Conservation (phyloP, 2,113 vertebrate genomes). For the Forbesichthys papilliferus region DNA sequence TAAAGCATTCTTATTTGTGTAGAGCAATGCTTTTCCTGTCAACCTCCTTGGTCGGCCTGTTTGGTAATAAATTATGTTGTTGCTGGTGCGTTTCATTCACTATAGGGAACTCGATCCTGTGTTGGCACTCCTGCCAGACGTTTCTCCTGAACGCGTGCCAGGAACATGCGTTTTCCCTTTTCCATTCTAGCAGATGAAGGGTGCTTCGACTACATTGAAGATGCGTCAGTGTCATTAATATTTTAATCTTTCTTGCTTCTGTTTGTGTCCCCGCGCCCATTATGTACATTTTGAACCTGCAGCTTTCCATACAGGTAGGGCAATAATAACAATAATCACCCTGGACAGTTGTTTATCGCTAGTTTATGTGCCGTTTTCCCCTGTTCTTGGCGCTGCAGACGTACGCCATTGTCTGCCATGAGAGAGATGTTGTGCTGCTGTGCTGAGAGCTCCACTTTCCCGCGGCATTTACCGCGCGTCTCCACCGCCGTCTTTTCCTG, state of each 20-base stretch:
- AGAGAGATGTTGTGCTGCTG: constrained; percentile 31
- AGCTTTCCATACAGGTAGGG: not conserved
- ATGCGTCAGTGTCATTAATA: constrained; percentile 27
- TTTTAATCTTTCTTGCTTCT: constrained; percentile 28
- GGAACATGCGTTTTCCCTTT: constrained; percentile 7
- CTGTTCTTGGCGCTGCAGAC: constrained; percentile 28
- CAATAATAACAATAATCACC: not conserved
- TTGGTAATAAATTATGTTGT: constrained; percentile 58
- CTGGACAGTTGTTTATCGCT: not conserved
- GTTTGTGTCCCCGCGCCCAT: not conserved
- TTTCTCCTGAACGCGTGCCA: constrained; percentile 8
- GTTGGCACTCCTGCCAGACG: constrained; percentile 14
- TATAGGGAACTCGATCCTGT: constrained; percentile 4
- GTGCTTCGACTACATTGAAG: constrained; percentile 1
- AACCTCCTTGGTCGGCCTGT: constrained; percentile 42
- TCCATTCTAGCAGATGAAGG: constrained; percentile 1
- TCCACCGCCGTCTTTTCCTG: constrained; percentile 10
- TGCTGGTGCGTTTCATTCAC: constrained; percentile 8
- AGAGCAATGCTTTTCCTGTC: constrained; percentile 57
- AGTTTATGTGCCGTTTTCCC: constrained; percentile 32
- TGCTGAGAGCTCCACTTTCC: not conserved
- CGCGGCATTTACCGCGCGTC: not conserved
- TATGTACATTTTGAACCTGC: not conserved
- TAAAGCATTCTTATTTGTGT: constrained; percentile 52
- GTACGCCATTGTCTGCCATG: constrained; percentile 27